Conservation (phyloP, 2,113 vertebrate species). For the Chelonoidis abingdonii region DNA sequence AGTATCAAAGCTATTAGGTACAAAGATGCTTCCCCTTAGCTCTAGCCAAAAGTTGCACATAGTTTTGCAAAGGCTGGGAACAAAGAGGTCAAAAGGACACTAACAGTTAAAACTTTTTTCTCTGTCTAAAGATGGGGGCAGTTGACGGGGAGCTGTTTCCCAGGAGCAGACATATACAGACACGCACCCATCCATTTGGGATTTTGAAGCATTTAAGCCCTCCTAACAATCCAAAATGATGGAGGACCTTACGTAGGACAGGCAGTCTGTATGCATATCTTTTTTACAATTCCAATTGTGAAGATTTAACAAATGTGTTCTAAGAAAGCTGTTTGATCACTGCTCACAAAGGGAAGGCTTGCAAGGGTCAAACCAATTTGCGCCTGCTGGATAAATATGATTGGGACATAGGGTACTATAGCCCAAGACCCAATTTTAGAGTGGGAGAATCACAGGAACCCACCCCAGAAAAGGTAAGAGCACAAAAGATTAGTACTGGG, state of each 20-base stretch:
- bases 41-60: not conserved
- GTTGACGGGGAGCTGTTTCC: not conserved
- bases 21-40: not conserved
- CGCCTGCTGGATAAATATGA: fast-evolving
- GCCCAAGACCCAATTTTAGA: not conserved
- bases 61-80: not conserved
- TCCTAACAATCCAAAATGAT: not conserved
- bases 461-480: not conserved
- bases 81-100: not conserved
- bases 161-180: not conserved
- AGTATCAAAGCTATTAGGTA: not conserved
- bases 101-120: not conserved
- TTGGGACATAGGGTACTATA: not conserved
- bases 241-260: fast-evolving
- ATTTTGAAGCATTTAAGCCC: not conserved
- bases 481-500: not conserved
- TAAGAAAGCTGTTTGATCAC: not conserved
- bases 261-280: not conserved
- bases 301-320: not conserved
- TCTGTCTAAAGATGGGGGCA: not conserved
- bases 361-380: not conserved
- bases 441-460: not conserved
- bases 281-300: not conserved
- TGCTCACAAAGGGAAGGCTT: not conserved
- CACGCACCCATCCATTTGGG: not conserved